Base-by-base conservation (phyloP, 1,140 invertebrate genomes). In the Bombus confusus region DNA sequence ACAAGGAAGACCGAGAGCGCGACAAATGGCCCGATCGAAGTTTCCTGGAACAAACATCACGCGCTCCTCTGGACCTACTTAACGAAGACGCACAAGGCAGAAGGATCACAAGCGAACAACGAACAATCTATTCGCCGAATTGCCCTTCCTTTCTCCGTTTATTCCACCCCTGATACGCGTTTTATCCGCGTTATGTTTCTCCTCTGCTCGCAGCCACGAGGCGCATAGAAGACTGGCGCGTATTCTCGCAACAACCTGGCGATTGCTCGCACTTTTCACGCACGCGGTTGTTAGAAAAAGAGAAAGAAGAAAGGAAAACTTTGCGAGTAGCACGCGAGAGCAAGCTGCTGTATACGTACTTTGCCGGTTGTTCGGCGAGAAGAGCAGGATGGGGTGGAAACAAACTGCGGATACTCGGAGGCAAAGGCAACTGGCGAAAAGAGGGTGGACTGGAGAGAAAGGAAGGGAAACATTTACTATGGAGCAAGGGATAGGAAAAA, bases 241-340 rank as follows among this genome's bases (percentile, higher is more conserved):
- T 72, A 22, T n/a, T 31, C 18, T 57, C 31, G 47, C 47, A 22
- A 52, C 18, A 22, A 6, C 18, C n/a, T 18, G 18, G 80, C 73
- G 88, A 89, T 89, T 85, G 85, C 71, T 71, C 62, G 77, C 68
- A 87, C 77, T 89, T 85, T 89, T 89, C 87, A 52, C 88, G 87
- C 66, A 73, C 52, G 73, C 62, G 80, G 75, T 80, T 74, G 69
- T 72, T 22, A 62, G 68, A 84, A 89, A 80, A 66, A 18, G 3
- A 66, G 62, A 34, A 66, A 66, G 64, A 66, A 18, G 31, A 34
- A 18, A 66, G 28, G 18, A 31, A 88, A 90, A 79, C 85, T 89
- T 80, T 68, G 41, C 62, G 37, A 71, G 37, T 59, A 37, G 76
- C 68, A 31, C 43, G 75, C 47, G 25, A 41, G 18, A 74, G 25